phyloP scores from a whole-genome alignment of 1,140 invertebrate species.

The Drosophila nigrodunni region DNA sequence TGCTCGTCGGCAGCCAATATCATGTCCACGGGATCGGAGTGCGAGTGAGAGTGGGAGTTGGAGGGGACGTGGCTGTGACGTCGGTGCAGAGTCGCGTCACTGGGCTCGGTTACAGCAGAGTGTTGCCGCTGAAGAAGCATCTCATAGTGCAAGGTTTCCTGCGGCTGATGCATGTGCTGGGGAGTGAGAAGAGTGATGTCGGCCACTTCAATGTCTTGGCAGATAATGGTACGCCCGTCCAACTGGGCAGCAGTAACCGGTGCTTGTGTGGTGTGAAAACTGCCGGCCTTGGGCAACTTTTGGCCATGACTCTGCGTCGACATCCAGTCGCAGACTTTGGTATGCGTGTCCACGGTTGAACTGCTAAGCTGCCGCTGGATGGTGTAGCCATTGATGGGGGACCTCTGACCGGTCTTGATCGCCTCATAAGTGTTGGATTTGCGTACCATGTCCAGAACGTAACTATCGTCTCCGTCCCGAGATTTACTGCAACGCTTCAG shows the following conservation, averaged over 20 bases:
- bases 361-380: conserved; percentile 89
- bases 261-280: conserved; percentile 68
- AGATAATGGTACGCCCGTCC: conserved; percentile 75
- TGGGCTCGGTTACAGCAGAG: conserved; percentile 71
- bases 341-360: conserved; percentile 92
- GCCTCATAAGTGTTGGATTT: conserved; percentile 86
- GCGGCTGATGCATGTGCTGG: conserved; percentile 65
- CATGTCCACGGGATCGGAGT: conserved; percentile 89
- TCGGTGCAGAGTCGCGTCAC: conserved; percentile 52
- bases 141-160: conserved; percentile 60
- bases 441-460: conserved; percentile 72
- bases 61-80: conserved; percentile 85
- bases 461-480: conserved; percentile 83
- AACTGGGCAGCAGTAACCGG: conserved; percentile 86
- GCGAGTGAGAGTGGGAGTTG: conserved; percentile 87
- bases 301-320: conserved; percentile 87
- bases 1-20: conserved; percentile 84
- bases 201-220: conserved; percentile 80
- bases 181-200: conserved; percentile 71
- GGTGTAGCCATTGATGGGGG: conserved; percentile 86
- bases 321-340: conserved; percentile 94
- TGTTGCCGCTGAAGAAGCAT: conserved; percentile 71
- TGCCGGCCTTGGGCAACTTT: conserved; percentile 63
- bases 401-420: conserved; percentile 84
- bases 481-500: conserved; percentile 78